These are phyloP conservation scores for Gavialis gangeticus DNA, from an alignment of 2,113 vertebrate genomes.

Conservation along the genomic window DNA sequence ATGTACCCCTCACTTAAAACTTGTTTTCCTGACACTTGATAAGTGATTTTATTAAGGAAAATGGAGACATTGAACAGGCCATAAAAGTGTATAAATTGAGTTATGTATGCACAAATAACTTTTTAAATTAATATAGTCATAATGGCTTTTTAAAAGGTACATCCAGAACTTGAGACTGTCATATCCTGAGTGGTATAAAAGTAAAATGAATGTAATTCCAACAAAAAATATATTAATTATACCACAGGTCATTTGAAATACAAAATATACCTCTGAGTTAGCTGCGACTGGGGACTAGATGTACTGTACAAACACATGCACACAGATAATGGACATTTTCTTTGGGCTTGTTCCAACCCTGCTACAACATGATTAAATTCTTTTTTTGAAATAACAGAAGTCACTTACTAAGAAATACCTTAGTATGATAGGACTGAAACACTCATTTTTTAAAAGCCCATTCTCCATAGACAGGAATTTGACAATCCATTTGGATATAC, in stretches of 20 bases:
- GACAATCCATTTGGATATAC: not conserved
- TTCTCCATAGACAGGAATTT: not conserved
- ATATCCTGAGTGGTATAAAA: not conserved
- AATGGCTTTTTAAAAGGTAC: not conserved
- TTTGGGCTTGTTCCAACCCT: slow-evolving; percentile 11
- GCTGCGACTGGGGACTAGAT: not conserved
- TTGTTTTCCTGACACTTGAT: not conserved
- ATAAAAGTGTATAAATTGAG: not conserved
- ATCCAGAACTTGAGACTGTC: not conserved
- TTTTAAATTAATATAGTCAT: not conserved
- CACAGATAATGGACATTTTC: not conserved
- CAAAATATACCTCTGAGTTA: slow-evolving; percentile 14
- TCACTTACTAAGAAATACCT: not conserved
- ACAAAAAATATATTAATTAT: slow-evolving; percentile 39
- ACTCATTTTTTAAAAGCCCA: not conserved
- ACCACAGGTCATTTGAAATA: slow-evolving; percentile 1
- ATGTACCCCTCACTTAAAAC: not conserved
- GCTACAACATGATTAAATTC: not conserved
- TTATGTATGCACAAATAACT: not conserved
- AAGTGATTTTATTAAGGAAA: not conserved
- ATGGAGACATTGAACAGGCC: not conserved
- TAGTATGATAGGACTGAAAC: not conserved
- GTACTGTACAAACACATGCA: not conserved
- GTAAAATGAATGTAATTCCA: not conserved
- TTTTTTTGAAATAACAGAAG: not conserved